Conservation (phyloP, 2,113 vertebrate species). For the Mesitornis unicolor region DNA sequence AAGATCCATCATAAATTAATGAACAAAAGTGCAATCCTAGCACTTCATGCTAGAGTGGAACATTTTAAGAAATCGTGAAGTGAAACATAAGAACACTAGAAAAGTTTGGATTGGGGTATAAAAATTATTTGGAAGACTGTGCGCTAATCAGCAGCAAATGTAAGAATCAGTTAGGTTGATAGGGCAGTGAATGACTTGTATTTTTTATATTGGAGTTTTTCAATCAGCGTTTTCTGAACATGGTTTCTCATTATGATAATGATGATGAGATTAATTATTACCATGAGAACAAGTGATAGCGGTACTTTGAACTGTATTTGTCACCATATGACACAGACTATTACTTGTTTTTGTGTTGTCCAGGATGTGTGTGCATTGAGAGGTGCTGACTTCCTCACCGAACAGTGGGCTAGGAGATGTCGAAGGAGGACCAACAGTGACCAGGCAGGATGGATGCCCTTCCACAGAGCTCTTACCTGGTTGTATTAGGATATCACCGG, state of each 20-base stretch:
- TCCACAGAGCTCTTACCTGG: not conserved
- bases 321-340: conserved; percentile 24
- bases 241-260: conserved; percentile 67
- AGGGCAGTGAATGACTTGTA: conserved; percentile 37
- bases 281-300: conserved; percentile 53
- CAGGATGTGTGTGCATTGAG: not conserved
- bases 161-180: conserved; percentile 62
- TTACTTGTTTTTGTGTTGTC: conserved; percentile 37
- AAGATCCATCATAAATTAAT: conserved; percentile 57
- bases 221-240: conserved; percentile 68
- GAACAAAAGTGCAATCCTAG: conserved; percentile 41
- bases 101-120: conserved; percentile 67
- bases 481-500: conserved; percentile 17
- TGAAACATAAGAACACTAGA: conserved; percentile 63
- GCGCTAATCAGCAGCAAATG: conserved; percentile 62
- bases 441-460: not conserved
- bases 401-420: not conserved
- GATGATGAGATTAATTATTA: conserved; percentile 74
- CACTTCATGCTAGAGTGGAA: conserved; percentile 51
- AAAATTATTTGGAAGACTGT: conserved; percentile 65
- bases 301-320: conserved; percentile 66
- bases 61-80: conserved; percentile 61
- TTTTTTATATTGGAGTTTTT: conserved; percentile 60
- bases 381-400: not conserved
- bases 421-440: not conserved